A percentile compares a stretch with the other conserved stretches of the same genome.
Conservation (phyloP, 2,888 invertebrate genomes). For the Dryobota labecula region DNA sequence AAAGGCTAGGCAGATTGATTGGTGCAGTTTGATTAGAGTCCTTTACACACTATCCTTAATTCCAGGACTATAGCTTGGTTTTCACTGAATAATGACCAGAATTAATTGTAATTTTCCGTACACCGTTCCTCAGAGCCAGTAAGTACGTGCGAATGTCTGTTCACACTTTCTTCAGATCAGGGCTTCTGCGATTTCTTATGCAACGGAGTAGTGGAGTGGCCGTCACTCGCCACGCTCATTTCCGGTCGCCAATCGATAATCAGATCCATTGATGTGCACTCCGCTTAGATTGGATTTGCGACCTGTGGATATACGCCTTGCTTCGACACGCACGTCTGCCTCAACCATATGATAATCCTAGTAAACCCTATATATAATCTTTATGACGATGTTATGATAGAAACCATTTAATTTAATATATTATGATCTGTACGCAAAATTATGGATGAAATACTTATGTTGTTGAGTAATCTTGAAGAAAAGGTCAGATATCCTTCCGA, state of each 20-base stretch:
- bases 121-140: background rate
- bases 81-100: slow-evolving; percentile 1
- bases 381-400: slow-evolving; percentile 11
- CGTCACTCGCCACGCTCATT: slow-evolving; percentile 68
- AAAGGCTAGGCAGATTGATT: too few relatives aligned
- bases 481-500: background rate
- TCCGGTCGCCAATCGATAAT: slow-evolving; percentile 72
- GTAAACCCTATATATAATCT: slow-evolving; percentile 11
- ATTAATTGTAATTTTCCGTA: background rate
- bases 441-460: background rate
- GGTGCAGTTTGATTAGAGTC: too few relatives aligned
- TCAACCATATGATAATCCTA: slow-evolving; percentile 14
- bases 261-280: slow-evolving; percentile 67
- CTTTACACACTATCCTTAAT: background rate
- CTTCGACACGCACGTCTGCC: slow-evolving; percentile 35
- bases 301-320: slow-evolving; percentile 44
- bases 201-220: slow-evolving; percentile 49
- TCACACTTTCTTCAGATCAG: background rate
- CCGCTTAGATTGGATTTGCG: slow-evolving; percentile 64
- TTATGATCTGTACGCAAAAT: background rate
- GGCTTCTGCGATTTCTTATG: slow-evolving; percentile 36
- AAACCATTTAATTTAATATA: background rate
- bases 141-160: background rate
- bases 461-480: background rate
- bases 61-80: background rate